Evolutionary conservation across 1,140 invertebrate genomes (phyloP), one percentile per base, ranked within the genome.

Genomic region (Drosophila dunni): DNA sequence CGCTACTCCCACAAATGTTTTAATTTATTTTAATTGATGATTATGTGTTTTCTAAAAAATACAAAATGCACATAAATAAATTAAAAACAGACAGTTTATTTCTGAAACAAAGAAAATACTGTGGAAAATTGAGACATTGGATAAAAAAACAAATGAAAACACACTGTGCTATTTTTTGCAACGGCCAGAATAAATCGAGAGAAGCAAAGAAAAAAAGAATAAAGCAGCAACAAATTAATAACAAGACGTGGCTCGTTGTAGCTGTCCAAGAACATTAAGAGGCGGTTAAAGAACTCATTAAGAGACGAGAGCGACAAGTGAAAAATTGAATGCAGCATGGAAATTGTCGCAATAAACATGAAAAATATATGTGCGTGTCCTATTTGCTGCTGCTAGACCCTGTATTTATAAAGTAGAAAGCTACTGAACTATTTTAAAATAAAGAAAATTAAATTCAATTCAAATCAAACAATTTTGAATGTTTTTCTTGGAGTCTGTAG

Each of bases 241-340:
- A 74, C 54, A 61, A 68, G 64, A 67, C 54, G 42, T 61, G 48
- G 48, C 64, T 67, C 20, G 70, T 73, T 63, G 53, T 40, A 60
- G 56, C 64, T 71, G 67, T 70, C 67, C 73, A 45, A 75, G 54
- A 50, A 58, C 45, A 75, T 73, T 68, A 75, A 62, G 50, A 61
- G 36, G 15, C 71, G 65, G 57, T 44, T 68, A 71, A 75, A 75
- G 73, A 75, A 71, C 67, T 70, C 73, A 75, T 75, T 65, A 71
- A 71, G 58, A 29, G 58, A 58, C 15, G 45, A 36, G 40, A 67
- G 58, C 51, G 67, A 64, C 60, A 75, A 67, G 56, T 73, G 71
- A 74, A 74, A 74, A 62, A 74, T 74, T 69, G 71, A 62, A 62
- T 69, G 66, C 65, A 74, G 42, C 57, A 74, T 74, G 71, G 71